Evolutionary conservation across 2,113 vertebrate genomes (phyloP), one percentile per base, ranked within the genome.

Genomic region (Coturnix japonica): DNA sequence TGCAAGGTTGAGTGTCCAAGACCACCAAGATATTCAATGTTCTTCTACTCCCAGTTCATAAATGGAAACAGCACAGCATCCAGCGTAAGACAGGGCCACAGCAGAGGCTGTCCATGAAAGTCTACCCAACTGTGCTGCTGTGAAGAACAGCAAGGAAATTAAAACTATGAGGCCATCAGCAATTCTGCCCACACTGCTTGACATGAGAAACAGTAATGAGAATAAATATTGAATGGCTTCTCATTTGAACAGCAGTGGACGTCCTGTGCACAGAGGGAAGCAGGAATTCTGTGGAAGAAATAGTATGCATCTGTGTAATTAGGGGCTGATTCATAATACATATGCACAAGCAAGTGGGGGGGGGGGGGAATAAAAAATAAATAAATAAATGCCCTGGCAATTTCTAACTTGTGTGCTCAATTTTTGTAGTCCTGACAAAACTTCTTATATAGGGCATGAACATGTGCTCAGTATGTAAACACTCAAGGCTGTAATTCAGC

Each of bases 281-380:
- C 53, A 88, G 79, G 19, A 91, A 60, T 83, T 91, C 57, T n/a
- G 57, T 53, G 65, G 43, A 46, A 94, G 93, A 28, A 54, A 31
- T 33, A 71, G 64, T 6, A 4, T 83, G 39, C 18, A 77, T 85
- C 47, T 51, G 7, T 65, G 28, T 77, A 87, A 94, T 85, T 90
- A 83, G 83, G 81, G 65, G 80, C 51, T 87, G 79, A 93, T 71
- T 83, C 90, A 86, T n/a, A 83, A 83, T 25, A 49, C 16, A 25
- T n/a, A 41, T 1, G 4, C 5, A 2, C 73, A 94, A 83, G 43
- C 5, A 0, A 33, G 65, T 71, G 15, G 51, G 43, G n/a, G n/a
- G n/a, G n/a, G n/a, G n/a, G n/a, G n/a, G n/a, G n/a, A n/a, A n/a
- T n/a, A n/a, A n/a, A n/a, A n/a, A n/a, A n/a, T n/a, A n/a, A n/a